Base-by-base conservation (phyloP, 2,113 vertebrate species). In the Mirza zaza region DNA sequence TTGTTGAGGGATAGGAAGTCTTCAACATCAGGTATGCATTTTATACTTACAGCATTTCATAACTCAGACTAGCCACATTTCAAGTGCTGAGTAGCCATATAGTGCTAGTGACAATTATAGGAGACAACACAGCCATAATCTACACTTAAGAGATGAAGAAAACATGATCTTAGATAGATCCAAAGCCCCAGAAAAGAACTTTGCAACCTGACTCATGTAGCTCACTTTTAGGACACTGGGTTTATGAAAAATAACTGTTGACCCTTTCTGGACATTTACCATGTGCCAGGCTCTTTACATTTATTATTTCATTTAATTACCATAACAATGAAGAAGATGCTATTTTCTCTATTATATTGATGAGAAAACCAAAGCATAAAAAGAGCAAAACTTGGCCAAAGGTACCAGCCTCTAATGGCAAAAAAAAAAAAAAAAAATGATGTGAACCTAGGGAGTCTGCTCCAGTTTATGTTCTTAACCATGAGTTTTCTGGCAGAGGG, bases 401-500 rank as follows among this genome's bases (percentile, higher is more conserved):
- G 34, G 48, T 8, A 23, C n/a, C 65, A 91, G 14, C 4, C 50
- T 71, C 25, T 76, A 59, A 45, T 34, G 21, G 21, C 42, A 4
- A 71, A 83, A 80, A 23, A 48, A 27, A 15, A 59, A 59, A 34
- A 5, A 1, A 42, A 20, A 48, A 42, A 70, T 3, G 2, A 45
- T 76, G 48, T 81, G 13, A 73, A 67, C 12, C 57, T 50, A 59
- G 70, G 36, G 39, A 92, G 12, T 32, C 7, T 52, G 48, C 2
- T 92, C 52, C 6, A 29, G 3, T 61, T 87, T 76, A 48, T 95
- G 20, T 55, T 96, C 67, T 91, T 79, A 67, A 82, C 2, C 12
- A 59, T 32, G 61, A 84, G 23, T 73, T 95, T 96, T 73, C 71
- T 94, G 95, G 81, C 39, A 73, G 87, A 90, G 29, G 8, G 2